These are phyloP conservation scores for Drosophila algonquin DNA, from an alignment of 2,888 invertebrate genomes.

Conservation along the genomic window DNA sequence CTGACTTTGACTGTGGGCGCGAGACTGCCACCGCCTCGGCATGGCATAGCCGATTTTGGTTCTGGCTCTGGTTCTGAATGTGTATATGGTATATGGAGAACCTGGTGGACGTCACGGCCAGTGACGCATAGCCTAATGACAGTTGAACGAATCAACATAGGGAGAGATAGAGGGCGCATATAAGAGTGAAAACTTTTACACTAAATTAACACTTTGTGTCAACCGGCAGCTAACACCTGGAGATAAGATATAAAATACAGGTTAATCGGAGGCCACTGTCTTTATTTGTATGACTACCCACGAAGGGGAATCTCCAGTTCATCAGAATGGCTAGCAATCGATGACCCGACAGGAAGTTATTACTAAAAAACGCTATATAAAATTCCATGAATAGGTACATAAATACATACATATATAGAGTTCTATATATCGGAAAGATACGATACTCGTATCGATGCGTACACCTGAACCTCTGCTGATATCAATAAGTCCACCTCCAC, in stretches of 20 bases:
- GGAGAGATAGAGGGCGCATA: slow-evolving; percentile 14
- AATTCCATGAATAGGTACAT: slow-evolving; percentile 1
- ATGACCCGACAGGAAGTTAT: slow-evolving; percentile 28
- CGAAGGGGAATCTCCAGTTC: slow-evolving; percentile 10
- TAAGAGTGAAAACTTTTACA: slow-evolving; percentile 30
- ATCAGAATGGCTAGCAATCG: slow-evolving; percentile 2
- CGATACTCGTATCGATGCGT: not conserved
- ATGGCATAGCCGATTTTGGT: slow-evolving; percentile 47
- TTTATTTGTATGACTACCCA: slow-evolving; percentile 1
- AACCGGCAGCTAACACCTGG: slow-evolving; percentile 42
- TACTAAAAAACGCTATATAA: not conserved
- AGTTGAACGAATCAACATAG: slow-evolving; percentile 26
- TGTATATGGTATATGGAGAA: slow-evolving; percentile 10
- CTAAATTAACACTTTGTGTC: slow-evolving; percentile 42
- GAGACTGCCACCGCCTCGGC: slow-evolving; percentile 57
- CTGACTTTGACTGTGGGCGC: slow-evolving; percentile 64
- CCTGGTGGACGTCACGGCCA: slow-evolving; percentile 58
- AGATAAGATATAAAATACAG: slow-evolving; percentile 52
- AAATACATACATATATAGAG: not conserved
- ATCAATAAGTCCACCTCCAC: slow-evolving; percentile 7
- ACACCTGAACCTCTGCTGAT: slow-evolving; percentile 32
- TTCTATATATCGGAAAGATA: not conserved
- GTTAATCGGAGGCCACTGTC: slow-evolving; percentile 6
- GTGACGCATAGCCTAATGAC: slow-evolving; percentile 67
- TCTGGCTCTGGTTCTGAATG: slow-evolving; percentile 33